Percentiles rank a stretch among this genome's conserved stretches.
phyloP scores from a whole-genome alignment of 2,797 vertebrate genomes.

The Typhlichthys subterraneus region DNA sequence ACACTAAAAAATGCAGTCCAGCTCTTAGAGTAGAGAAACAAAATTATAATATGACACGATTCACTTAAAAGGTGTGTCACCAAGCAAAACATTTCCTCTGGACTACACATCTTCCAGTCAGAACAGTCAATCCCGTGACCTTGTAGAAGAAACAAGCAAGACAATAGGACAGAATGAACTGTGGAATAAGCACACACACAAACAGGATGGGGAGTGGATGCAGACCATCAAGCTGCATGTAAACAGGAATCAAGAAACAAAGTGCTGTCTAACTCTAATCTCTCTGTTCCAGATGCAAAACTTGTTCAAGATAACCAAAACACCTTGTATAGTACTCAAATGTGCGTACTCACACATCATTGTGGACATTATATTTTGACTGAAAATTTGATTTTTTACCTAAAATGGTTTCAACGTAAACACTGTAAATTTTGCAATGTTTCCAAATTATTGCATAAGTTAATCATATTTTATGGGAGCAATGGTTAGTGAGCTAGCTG shows the following conservation, averaged over 20 bases:
- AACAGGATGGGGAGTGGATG: slow-evolving; percentile 62
- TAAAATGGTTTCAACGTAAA: no score
- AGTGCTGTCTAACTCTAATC: slow-evolving; percentile 74
- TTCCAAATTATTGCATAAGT: no score
- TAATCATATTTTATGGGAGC: no score
- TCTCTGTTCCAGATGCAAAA: slow-evolving; percentile 63
- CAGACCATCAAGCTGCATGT: slow-evolving; percentile 46
- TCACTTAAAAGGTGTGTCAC: no score
- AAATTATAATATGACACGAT: background rate
- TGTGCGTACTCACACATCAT: slow-evolving; percentile 15
- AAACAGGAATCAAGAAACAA: slow-evolving; percentile 76
- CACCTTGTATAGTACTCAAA: background rate
- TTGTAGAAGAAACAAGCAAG: slow-evolving; percentile 20
- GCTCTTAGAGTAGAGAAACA: background rate
- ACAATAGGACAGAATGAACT: slow-evolving; percentile 12
- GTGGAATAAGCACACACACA: slow-evolving; percentile 18
- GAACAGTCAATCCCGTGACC: slow-evolving; percentile 24
- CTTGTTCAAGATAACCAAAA: slow-evolving; percentile 32
- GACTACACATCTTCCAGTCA: slow-evolving; percentile 22
- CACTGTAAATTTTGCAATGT: no score
- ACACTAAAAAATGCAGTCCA: no score
- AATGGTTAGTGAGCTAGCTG: no score
- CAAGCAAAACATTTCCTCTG: slow-evolving; percentile 18
- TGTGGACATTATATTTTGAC: no score
- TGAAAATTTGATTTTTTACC: no score